These are phyloP conservation scores for Acanthosepion pharaonis DNA, from an alignment of 2,888 invertebrate genomes.

Conservation along the genomic window DNA sequence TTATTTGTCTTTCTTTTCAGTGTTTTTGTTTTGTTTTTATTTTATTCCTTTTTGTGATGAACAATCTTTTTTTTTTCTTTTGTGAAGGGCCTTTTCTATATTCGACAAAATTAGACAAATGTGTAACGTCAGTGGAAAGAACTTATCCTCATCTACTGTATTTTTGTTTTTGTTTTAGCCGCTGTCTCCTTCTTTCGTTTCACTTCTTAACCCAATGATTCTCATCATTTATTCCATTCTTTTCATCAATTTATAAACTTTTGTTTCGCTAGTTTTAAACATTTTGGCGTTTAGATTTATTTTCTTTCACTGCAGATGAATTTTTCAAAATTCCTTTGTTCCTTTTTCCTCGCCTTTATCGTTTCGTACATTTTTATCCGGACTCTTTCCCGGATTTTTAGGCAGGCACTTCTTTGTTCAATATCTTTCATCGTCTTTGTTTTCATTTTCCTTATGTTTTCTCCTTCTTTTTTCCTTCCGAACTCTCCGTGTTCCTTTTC, in stretches of 20 bases:
- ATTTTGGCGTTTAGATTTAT: no score
- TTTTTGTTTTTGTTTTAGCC: no score
- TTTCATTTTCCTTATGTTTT: no score
- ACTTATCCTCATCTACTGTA: neutral
- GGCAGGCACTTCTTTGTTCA: neutral
- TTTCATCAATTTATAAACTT: neutral
- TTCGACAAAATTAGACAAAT: neutral
- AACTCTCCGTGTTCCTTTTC: no score
- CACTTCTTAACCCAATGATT: neutral
- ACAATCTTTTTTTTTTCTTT: neutral
- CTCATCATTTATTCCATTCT: neutral
- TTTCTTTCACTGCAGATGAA: no score
- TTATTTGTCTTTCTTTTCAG: neutral
- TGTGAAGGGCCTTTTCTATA: neutral
- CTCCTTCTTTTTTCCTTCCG: no score
- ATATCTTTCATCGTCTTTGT: neutral
- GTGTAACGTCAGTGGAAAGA: neutral
- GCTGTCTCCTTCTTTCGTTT: neutral
- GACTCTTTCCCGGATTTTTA: neutral
- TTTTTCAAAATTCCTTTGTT: no score
- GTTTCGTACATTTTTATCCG: no score
- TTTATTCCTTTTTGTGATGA: accelerated
- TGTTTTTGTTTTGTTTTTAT: neutral
- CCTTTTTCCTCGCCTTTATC: no score
- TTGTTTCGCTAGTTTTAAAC: neutral